A percentile compares a stretch with the other conserved stretches of the same genome.
Conservation (phyloP, 2,888 invertebrate species). For the Apotomis turbidana region DNA sequence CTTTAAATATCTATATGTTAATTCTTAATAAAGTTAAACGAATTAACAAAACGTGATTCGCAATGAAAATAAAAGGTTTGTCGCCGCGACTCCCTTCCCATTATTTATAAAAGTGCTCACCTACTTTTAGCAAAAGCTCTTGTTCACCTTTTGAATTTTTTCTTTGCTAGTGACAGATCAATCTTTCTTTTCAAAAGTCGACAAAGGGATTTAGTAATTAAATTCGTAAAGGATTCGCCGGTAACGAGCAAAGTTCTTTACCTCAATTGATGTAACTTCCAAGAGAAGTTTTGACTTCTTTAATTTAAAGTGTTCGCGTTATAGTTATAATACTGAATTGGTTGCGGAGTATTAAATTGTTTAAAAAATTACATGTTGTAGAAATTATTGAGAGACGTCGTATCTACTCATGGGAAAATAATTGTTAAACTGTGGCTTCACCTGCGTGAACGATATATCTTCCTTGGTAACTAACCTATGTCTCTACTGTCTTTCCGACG, state of each 20-base stretch:
- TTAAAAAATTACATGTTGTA: too few species aligned
- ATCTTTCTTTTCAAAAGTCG: slow-evolving; percentile 72
- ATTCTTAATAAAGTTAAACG: background rate
- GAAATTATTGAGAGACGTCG: background rate
- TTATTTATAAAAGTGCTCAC: slow-evolving; percentile 46
- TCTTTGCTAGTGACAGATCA: slow-evolving; percentile 70
- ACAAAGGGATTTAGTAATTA: slow-evolving; percentile 74
- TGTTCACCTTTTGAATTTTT: slow-evolving; percentile 46
- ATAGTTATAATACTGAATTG: background rate
- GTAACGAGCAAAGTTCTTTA: slow-evolving; percentile 79
- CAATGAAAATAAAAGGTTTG: slow-evolving; percentile 13
- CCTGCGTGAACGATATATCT: too few species aligned
- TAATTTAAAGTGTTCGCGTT: slow-evolving; percentile 41
- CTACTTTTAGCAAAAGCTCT: slow-evolving; percentile 32
- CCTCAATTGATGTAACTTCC: slow-evolving; percentile 79
- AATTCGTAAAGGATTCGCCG: slow-evolving; percentile 72
- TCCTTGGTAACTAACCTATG: too few species aligned
- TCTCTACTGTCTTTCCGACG: too few species aligned
- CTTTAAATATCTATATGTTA: background rate
- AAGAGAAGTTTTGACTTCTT: slow-evolving; percentile 69
- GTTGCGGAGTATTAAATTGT: background rate
- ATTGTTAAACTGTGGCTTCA: too few species aligned
- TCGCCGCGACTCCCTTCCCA: slow-evolving; percentile 16
- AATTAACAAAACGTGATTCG: background rate
- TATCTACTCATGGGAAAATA: too few species aligned